Conservation (phyloP, 1,140 invertebrate species). For the Drosophila tsacasi region DNA sequence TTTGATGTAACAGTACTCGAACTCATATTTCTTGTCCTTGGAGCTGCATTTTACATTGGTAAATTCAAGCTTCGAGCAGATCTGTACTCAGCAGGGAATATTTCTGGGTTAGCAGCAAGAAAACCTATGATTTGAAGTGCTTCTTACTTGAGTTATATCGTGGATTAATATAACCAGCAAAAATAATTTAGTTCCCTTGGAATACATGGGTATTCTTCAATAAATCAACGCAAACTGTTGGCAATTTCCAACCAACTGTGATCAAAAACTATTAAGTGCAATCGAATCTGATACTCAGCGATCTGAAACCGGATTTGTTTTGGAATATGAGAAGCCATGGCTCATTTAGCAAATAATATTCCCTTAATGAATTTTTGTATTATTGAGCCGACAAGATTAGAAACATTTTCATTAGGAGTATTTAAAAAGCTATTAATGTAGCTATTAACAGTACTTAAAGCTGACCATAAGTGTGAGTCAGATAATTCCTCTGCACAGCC, state of each 20-base stretch:
- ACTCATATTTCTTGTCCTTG: neutral
- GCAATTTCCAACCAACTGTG: no score
- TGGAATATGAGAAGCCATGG: neutral
- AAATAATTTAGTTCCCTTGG: neutral
- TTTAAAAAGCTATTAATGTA: constrained; percentile 1
- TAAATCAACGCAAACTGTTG: neutral
- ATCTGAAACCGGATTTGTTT: neutral
- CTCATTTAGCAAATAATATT: neutral
- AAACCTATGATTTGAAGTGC: neutral
- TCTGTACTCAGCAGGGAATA: neutral
- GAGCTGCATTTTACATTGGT: constrained; percentile 29
- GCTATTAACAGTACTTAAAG: neutral
- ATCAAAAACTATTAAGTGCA: neutral
- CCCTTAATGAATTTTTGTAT: neutral
- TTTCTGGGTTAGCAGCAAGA: neutral
- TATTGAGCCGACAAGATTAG: neutral
- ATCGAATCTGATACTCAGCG: neutral
- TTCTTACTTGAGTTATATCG: neutral
- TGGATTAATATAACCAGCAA: constrained; percentile 4
- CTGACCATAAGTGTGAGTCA: neutral
- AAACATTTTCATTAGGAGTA: neutral
- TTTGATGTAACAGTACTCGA: constrained; percentile 36
- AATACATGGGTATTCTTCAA: constrained; percentile 8
- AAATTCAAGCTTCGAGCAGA: constrained; percentile 11
- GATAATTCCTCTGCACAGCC: no score